These are phyloP conservation scores for Platyscapa corneri DNA, from an alignment of 1,140 invertebrate genomes.

Conservation along the genomic window DNA sequence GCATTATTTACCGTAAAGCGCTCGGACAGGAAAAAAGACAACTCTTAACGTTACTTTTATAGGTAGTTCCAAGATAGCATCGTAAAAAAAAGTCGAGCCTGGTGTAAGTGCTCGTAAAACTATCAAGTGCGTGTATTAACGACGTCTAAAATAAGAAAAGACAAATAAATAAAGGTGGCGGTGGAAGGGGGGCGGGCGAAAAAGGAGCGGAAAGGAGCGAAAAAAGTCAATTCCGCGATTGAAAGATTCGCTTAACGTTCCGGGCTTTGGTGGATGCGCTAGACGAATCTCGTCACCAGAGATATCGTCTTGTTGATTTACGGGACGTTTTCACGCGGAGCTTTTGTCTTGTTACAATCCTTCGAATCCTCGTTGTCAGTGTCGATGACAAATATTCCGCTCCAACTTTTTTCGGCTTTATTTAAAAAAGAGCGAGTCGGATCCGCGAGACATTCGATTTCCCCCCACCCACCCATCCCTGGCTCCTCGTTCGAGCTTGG, in stretches of 20 bases:
- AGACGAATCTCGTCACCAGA: neutral
- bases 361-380: neutral
- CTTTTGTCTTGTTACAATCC: neutral
- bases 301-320: constrained; percentile 4
- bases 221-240: constrained; percentile 22
- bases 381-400: neutral
- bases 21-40: neutral
- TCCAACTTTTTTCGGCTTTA: neutral
- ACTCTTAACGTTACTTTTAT: constrained; percentile 25
- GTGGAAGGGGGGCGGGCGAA: neutral
- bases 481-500: no score
- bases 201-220: neutral
- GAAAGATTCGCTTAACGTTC: constrained; percentile 15
- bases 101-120: constrained; percentile 24
- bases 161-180: neutral
- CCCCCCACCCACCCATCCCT: no score
- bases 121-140: constrained; percentile 30
- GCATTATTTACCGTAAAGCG: constrained; percentile 22
- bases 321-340: neutral
- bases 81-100: constrained; percentile 44
- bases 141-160: neutral
- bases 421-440: neutral
- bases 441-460: no score
- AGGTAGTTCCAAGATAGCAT: neutral
- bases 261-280: neutral